Conservation (phyloP, 2,888 invertebrate species). For the Camponotus fellah region DNA sequence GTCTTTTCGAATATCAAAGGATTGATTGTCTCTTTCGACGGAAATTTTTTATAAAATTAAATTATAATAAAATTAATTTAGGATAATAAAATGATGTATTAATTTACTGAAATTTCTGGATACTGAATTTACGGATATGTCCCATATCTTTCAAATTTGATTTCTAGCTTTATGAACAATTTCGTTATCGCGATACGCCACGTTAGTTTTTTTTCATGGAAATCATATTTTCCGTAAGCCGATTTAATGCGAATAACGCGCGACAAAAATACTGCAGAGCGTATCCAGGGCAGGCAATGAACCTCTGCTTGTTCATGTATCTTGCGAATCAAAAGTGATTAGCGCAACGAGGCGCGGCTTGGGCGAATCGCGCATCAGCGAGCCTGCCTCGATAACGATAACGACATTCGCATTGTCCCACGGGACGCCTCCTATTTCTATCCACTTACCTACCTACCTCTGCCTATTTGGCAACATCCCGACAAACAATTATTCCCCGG, state of each 20-base stretch:
- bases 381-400: constrained; percentile 66
- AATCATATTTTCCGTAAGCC: not conserved
- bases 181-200: not conserved
- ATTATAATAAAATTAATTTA: not conserved
- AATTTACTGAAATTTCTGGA: not conserved
- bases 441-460: not conserved
- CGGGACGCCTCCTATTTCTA: not conserved
- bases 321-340: constrained; percentile 47
- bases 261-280: not conserved
- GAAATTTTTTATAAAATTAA: not conserved
- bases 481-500: constrained; percentile 67
- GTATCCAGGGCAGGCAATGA: not conserved
- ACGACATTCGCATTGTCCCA: constrained; percentile 59
- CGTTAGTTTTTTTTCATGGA: not conserved
- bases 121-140: not conserved
- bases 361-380: constrained; percentile 59
- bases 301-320: not conserved
- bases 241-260: not conserved
- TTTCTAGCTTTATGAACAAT: not conserved
- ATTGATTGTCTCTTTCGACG: not conserved
- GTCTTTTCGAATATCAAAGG: not conserved
- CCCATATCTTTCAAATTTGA: not conserved
- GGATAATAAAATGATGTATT: not conserved
- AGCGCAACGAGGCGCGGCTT: constrained; percentile 74
- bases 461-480: constrained; percentile 21